Conservation (phyloP, 1,140 invertebrate genomes). For the Amyelois transitella region DNA sequence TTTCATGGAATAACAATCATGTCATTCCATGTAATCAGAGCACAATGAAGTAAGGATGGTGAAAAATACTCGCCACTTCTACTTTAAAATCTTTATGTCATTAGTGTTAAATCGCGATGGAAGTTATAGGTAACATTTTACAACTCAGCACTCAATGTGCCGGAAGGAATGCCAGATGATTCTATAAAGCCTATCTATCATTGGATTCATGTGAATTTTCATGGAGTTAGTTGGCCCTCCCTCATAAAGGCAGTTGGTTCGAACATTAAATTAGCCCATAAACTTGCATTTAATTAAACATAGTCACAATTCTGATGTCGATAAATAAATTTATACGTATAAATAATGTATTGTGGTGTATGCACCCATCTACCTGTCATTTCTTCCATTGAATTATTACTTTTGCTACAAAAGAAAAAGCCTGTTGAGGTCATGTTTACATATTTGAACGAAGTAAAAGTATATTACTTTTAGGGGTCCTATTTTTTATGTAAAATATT, state of each 20-base stretch:
- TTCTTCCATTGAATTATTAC: no score
- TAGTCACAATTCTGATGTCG: slow-evolving; percentile 10
- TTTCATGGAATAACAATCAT: no score
- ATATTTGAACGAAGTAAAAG: no score
- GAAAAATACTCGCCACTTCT: no score
- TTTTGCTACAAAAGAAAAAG: no score
- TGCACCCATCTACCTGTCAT: no score
- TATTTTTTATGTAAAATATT: no score
- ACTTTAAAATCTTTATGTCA: no score
- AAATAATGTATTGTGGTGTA: slow-evolving; percentile 9
- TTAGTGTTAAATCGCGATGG: slow-evolving; percentile 8
- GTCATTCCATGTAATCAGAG: no score
- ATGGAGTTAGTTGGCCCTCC: slow-evolving; percentile 1
- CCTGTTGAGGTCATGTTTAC: no score
- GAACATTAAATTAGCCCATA: slow-evolving; percentile 20
- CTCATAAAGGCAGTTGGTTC: slow-evolving; percentile 13
- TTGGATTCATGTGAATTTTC: slow-evolving; percentile 6
- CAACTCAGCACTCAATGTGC: slow-evolving; percentile 11
- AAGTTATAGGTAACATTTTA: slow-evolving; percentile 14
- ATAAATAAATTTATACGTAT: slow-evolving; percentile 12
- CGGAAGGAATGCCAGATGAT: slow-evolving; percentile 10
- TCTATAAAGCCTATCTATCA: slow-evolving; percentile 16
- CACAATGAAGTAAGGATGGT: background rate
- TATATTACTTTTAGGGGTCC: no score
- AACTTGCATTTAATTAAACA: slow-evolving; percentile 24